Base-by-base conservation (phyloP, 2,888 invertebrate species). In the Dolichomitus sp. region DNA sequence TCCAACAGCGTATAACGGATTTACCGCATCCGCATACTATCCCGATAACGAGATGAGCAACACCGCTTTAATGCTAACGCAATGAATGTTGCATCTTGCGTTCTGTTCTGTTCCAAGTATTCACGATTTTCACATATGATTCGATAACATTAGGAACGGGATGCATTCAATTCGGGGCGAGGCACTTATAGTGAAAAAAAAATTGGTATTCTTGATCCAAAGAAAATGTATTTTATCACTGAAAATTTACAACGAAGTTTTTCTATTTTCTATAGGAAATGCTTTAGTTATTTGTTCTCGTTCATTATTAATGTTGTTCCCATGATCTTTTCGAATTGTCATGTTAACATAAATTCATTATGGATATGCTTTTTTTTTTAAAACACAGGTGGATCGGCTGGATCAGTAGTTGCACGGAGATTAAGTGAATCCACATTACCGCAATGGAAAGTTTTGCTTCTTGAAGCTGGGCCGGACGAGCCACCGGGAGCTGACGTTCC, bases 381-480 rank as follows among this genome's bases (percentile, higher is more conserved):
- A 30, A 14, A 6, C 30, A 61, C 68, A 93, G 93, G 96, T 3
- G 96, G 96, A 0, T 95, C 96, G 3, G 96, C 95, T 0, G 96
- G 96, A 0, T 93, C 96, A 0, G 95, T 95, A 9, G 95, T 96
- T 0, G 96, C 96, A 9, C 95, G 94, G 0, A 94, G 96, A 77
- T 91, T 97, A n/a, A 95, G 96, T 19, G 96, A 59, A 30, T 57
- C 57, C 14, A 61, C 61, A 37, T 63, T 40, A 94, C 95, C 57
- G 6, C 94, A 95, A 52, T 96, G 96, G 96, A 96, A 95, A 94
- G 96, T 97, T n/a, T 89, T 97, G 33, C 92, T 97, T 11, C 91
- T 97, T 83, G 97, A 97, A 94, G 97, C 97, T 0, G 97, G 97
- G 0, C 96, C 95, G 0, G 96, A 97, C 88, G 96, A 96, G 91